Evolutionary conservation across 2,888 invertebrate genomes (phyloP).

Genomic region (Osedax fenrisi): DNA sequence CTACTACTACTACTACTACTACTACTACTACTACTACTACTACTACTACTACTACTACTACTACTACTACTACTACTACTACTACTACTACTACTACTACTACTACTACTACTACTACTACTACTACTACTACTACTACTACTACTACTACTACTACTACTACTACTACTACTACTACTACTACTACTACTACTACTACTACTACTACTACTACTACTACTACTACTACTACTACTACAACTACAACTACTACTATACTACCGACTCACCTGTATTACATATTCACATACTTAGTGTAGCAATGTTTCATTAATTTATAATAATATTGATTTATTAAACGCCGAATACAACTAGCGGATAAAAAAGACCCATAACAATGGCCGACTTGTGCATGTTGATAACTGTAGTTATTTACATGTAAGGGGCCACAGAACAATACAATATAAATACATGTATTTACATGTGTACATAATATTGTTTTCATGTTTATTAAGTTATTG

Average conservation of each 20-base stretch:
- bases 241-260: conserved; percentile 6
- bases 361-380: no score
- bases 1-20: conserved; percentile 4
- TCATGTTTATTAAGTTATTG: no score
- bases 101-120: background rate
- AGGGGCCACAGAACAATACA: no score
- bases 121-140: conserved; percentile 4
- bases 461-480: no score
- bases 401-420: no score
- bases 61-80: background rate
- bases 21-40: conserved; percentile 1
- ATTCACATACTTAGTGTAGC: no score
- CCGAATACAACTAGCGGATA: no score
- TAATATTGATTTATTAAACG: no score
- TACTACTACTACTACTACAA: conserved; percentile 14
- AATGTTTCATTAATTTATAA: no score
- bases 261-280: no score
- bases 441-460: no score
- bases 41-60: background rate
- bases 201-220: conserved; percentile 18
- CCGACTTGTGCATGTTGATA: no score
- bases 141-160: conserved; percentile 6
- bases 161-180: conserved; percentile 19
- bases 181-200: conserved; percentile 12
- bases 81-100: background rate